A percentile compares a stretch with the other conserved stretches of the same genome.
phyloP scores from a whole-genome alignment of 2,113 vertebrate genomes.

The Sander lucioperca region DNA sequence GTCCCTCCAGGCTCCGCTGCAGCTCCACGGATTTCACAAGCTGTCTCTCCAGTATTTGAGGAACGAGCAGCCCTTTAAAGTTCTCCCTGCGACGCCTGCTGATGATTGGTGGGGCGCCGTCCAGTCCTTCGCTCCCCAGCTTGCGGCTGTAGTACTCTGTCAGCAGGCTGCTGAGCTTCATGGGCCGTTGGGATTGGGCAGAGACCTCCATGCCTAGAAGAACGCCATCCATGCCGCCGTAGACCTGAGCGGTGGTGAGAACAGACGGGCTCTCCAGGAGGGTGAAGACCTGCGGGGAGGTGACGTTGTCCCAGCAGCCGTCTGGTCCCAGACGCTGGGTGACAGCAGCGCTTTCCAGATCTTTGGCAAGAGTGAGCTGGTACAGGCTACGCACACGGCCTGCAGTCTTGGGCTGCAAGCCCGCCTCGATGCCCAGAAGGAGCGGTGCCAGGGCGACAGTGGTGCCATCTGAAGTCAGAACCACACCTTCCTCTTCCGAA shows the following conservation, averaged over 20 bases:
- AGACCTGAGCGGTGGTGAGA: slow-evolving; percentile 83
- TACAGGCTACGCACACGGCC: slow-evolving; percentile 53
- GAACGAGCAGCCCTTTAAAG: slow-evolving; percentile 68
- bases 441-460: slow-evolving; percentile 86
- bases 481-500: slow-evolving; percentile 78
- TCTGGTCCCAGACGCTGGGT: slow-evolving; percentile 67
- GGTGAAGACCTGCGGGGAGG: slow-evolving; percentile 83
- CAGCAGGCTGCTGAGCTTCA: slow-evolving; percentile 81
- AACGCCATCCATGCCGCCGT: slow-evolving; percentile 90
- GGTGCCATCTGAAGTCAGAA: slow-evolving; percentile 89
- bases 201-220: slow-evolving; percentile 83
- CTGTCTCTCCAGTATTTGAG: slow-evolving; percentile 73
- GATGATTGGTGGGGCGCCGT: slow-evolving; percentile 56
- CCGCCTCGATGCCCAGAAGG: slow-evolving; percentile 84
- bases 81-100: slow-evolving; percentile 84
- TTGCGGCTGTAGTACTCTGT: slow-evolving; percentile 84
- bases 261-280: slow-evolving; percentile 66
- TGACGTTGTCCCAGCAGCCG: slow-evolving; percentile 90
- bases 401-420: slow-evolving; percentile 62
- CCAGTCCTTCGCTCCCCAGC: slow-evolving; percentile 18
- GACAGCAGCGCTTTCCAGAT: slow-evolving; percentile 53
- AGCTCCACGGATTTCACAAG: slow-evolving; percentile 73
- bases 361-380: slow-evolving; percentile 79
- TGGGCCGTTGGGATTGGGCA: not conserved
- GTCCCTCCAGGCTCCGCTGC: slow-evolving; percentile 63